Base-by-base conservation (phyloP, 1,140 invertebrate genomes). In the Adelges cooleyi region DNA sequence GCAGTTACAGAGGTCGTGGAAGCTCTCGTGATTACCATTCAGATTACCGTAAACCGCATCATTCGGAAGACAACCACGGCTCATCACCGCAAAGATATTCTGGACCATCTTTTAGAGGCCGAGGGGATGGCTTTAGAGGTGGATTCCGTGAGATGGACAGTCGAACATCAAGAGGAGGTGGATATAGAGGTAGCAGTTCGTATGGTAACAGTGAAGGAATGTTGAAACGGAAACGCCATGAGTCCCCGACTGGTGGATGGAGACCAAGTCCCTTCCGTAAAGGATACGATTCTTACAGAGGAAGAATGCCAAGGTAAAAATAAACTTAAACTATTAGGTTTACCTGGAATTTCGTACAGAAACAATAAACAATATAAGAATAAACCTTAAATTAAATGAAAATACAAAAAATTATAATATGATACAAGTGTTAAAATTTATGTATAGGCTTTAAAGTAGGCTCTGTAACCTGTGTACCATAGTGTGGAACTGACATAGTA, bases 241-340 rank as follows among this genome's bases (percentile, higher is more conserved):
- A 62, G 33, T 25, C 56, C 18, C 5, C 29, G 11, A 18, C 54
- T 10, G 15, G 38, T 33, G 15, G 11, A 29, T 62, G 56, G 56
- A 40, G 56, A n/a, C 29, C 56, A 33, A 62, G 33, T 62, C n/a
- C 56, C 13, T 29, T 62, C 20, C 56, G 42, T 62, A 62, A 62
- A 48, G 56, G 56, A 62, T 62, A 62, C 46, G 56, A 62, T 46
- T 22, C 46, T 15, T 23, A 40, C 25, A 59, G 44, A 20, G 46
- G 56, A 62, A 62, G 56, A 15, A 62, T 62, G 46, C 46, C 42
- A 62, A 62, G 46, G 46, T 40, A 42, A 46, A 62, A 62, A 46
- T 62, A n/a, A 62, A 62, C 46, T 13, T 13, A 17, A 25, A 48
- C 56, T 48, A 42, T 62, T 42, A 48, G 44, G 42, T 62, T 62